phyloP scores from a whole-genome alignment of 1,140 invertebrate genomes.

The Drosophila sulfurigaster region DNA sequence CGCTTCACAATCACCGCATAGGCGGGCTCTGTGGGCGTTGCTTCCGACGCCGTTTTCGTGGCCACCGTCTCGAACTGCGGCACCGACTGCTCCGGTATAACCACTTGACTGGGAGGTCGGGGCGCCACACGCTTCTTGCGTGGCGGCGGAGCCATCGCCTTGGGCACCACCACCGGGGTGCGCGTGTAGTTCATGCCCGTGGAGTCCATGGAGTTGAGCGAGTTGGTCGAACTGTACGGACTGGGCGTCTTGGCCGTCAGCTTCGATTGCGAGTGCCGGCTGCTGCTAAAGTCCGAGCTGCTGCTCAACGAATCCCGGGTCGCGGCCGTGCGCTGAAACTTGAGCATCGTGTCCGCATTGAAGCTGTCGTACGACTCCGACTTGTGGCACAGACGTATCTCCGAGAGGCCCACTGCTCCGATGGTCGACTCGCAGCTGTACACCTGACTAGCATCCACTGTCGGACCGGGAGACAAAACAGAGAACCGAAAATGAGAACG shows the following conservation, averaged over 20 bases:
- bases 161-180: slow-evolving; percentile 65
- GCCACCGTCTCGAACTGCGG: slow-evolving; percentile 32
- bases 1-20: slow-evolving; percentile 69
- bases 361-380: slow-evolving; percentile 80
- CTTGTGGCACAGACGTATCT: slow-evolving; percentile 82
- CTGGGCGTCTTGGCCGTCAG: slow-evolving; percentile 82
- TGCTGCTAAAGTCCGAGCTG: slow-evolving; percentile 83
- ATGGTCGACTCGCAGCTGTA: slow-evolving; percentile 84
- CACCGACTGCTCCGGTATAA: slow-evolving; percentile 73
- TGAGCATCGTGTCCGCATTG: slow-evolving; percentile 78
- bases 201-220: slow-evolving; percentile 83
- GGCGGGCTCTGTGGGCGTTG: slow-evolving; percentile 44
- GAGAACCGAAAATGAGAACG: not conserved
- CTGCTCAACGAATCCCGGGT: slow-evolving; percentile 81
- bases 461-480: not conserved
- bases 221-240: slow-evolving; percentile 84
- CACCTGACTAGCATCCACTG: slow-evolving; percentile 84
- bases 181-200: slow-evolving; percentile 81
- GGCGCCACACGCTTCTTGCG: slow-evolving; percentile 82
- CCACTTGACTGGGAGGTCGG: slow-evolving; percentile 77
- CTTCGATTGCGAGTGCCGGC: slow-evolving; percentile 79
- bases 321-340: slow-evolving; percentile 72
- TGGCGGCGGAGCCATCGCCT: slow-evolving; percentile 67
- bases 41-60: not conserved
- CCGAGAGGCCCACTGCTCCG: slow-evolving; percentile 81